Evolutionary conservation across 2,113 vertebrate genomes (phyloP).

Genomic region (Sinocyclocheilus grahami): DNA sequence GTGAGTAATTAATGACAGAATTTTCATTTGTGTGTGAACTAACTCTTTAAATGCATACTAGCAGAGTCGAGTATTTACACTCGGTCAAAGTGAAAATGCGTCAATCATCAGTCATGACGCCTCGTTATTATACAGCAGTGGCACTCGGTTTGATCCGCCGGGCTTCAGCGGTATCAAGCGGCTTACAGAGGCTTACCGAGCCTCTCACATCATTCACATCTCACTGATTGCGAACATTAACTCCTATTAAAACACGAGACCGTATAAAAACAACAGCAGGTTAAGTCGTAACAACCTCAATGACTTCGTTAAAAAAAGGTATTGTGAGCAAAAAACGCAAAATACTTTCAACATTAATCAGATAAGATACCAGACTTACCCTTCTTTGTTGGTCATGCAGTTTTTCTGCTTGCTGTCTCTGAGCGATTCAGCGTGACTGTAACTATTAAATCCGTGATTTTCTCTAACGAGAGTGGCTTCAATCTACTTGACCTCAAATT

Average conservation of each 20-base stretch:
- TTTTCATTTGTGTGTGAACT: too few species aligned
- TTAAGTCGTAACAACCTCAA: neutral
- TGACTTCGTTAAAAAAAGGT: neutral
- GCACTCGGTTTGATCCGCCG: constrained; percentile 60
- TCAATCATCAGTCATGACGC: neutral
- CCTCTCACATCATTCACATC: neutral
- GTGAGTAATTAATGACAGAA: too few species aligned
- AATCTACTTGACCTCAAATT: constrained; percentile 28
- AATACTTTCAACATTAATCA: neutral
- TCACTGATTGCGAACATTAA: neutral
- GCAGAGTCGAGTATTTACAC: neutral
- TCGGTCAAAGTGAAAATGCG: neutral
- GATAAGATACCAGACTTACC: neutral
- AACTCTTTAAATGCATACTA: neutral
- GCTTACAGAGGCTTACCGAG: constrained; percentile 59
- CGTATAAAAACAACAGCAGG: neutral
- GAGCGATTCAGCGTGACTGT: neutral
- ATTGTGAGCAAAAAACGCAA: neutral
- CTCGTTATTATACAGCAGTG: constrained; percentile 32
- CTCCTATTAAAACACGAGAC: neutral
- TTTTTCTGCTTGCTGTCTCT: constrained; percentile 4
- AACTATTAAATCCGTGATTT: constrained; percentile 16
- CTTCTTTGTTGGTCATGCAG: neutral
- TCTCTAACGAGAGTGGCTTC: constrained; percentile 10
- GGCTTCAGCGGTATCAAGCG: constrained; percentile 53